Percentiles rank a stretch among this genome's conserved stretches.
Conservation (phyloP, 2,113 vertebrate genomes). For the Notarius lentiginosus region DNA sequence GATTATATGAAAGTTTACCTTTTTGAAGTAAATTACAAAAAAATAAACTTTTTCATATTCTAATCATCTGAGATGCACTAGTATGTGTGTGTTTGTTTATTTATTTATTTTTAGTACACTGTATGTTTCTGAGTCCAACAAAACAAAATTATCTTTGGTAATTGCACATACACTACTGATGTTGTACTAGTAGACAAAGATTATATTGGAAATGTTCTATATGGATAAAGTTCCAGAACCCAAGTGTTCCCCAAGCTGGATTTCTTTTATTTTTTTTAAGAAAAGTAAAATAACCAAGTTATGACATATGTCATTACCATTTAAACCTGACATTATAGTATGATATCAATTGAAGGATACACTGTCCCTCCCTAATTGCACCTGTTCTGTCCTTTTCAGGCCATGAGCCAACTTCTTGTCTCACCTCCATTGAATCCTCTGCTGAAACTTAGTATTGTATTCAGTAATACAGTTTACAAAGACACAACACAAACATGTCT, state of each 20-base stretch:
- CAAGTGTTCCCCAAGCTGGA: not conserved
- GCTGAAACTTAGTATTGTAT: not conserved
- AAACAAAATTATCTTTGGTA: not conserved
- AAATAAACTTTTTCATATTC: too few species aligned
- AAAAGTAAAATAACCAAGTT: not conserved
- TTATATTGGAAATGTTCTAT: not conserved
- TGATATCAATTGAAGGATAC: not conserved
- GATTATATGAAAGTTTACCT: too few species aligned
- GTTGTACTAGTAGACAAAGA: not conserved
- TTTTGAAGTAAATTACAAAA: too few species aligned
- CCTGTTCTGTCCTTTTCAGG: constrained; percentile 1
- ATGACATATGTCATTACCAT: not conserved
- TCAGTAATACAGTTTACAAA: not conserved
- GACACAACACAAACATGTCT: not conserved
- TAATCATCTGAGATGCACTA: too few species aligned
- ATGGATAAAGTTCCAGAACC: not conserved
- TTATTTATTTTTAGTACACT: not conserved
- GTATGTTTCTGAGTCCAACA: not conserved
- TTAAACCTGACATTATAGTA: constrained; percentile 5
- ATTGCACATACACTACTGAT: not conserved
- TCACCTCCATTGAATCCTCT: not conserved
- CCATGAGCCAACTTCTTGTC: not conserved
- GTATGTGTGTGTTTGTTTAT: too few species aligned
- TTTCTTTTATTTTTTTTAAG: not conserved
- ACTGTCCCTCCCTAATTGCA: not conserved